phyloP scores from a whole-genome alignment of 2,888 invertebrate genomes.

The Spisula subtruncata region DNA sequence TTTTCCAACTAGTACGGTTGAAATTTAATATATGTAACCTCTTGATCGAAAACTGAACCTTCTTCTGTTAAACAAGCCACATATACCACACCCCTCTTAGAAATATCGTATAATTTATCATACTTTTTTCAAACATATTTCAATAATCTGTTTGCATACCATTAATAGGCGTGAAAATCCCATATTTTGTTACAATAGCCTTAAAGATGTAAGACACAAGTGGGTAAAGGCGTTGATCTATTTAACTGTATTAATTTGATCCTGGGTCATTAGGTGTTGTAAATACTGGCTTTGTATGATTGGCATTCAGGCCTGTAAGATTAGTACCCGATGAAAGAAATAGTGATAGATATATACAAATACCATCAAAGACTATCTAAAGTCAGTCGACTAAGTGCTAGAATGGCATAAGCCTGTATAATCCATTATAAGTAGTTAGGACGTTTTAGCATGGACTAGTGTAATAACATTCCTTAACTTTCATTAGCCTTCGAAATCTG shows the following conservation, averaged over 20 bases:
- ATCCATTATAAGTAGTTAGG: neutral
- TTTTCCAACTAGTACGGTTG: no score
- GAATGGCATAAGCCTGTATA: neutral
- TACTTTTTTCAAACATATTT: neutral
- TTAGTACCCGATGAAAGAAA: slow-evolving; percentile 12
- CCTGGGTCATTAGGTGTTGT: slow-evolving; percentile 23
- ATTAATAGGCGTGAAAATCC: neutral
- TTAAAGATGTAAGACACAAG: slow-evolving; percentile 21
- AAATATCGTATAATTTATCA: no score
- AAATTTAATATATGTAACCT: no score
- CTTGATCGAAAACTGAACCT: no score
- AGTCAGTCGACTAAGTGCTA: neutral
- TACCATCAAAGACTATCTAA: neutral
- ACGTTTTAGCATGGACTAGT: neutral
- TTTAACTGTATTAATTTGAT: slow-evolving; percentile 28
- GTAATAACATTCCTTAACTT: slow-evolving; percentile 2
- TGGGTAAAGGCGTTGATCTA: slow-evolving; percentile 8
- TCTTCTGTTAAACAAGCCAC: no score
- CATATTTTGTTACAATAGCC: slow-evolving; percentile 5
- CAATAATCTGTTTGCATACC: neutral
- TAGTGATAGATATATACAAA: slow-evolving; percentile 18
- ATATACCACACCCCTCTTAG: no score
- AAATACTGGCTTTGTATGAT: slow-evolving; percentile 14
- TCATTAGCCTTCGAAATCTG: neutral
- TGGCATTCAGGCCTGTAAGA: slow-evolving; percentile 9